Percentiles rank a stretch among this genome's conserved stretches.
Conservation (phyloP, 2,888 invertebrate genomes). For the Dolichopus griseipennis region DNA sequence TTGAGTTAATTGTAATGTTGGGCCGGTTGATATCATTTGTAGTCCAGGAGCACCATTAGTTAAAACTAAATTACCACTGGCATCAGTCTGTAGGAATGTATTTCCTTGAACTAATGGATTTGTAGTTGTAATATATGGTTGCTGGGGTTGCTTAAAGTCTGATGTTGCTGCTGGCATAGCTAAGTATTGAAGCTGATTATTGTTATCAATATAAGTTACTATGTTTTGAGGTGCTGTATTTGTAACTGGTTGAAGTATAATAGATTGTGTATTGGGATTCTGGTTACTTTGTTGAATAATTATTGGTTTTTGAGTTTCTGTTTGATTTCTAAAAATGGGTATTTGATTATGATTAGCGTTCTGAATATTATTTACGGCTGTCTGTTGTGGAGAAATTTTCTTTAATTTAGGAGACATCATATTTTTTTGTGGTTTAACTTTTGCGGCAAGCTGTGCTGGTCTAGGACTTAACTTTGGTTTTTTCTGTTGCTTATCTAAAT, state of each 20-base stretch:
- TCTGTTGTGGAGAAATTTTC: slow-evolving; percentile 23
- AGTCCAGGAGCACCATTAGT: slow-evolving; percentile 49
- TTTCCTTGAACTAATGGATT: slow-evolving; percentile 51
- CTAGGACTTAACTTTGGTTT: slow-evolving; percentile 17
- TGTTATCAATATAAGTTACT: slow-evolving; percentile 43
- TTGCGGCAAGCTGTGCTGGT: slow-evolving; percentile 21
- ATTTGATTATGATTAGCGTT: slow-evolving; percentile 38
- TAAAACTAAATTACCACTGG: slow-evolving; percentile 51
- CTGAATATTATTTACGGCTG: slow-evolving; percentile 30
- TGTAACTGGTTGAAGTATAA: slow-evolving; percentile 59
- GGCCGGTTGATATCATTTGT: slow-evolving; percentile 50
- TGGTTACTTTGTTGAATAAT: slow-evolving; percentile 40
- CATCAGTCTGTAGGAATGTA: slow-evolving; percentile 54
- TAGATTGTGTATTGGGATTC: slow-evolving; percentile 46
- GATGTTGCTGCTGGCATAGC: slow-evolving; percentile 54
- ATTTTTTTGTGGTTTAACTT: slow-evolving; percentile 19
- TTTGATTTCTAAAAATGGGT: background rate
- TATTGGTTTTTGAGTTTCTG: slow-evolving; percentile 25
- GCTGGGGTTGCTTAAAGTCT: slow-evolving; percentile 48
- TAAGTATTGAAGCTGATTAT: slow-evolving; percentile 61
- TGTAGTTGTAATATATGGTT: slow-evolving; percentile 47
- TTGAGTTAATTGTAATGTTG: slow-evolving; percentile 46
- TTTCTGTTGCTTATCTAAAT: slow-evolving; percentile 25
- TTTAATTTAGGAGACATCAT: slow-evolving; percentile 21
- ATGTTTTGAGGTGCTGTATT: slow-evolving; percentile 42